Percentiles rank a stretch among this genome's conserved stretches.
Conservation (phyloP, 2,113 vertebrate species). For the Gulo gulo region DNA sequence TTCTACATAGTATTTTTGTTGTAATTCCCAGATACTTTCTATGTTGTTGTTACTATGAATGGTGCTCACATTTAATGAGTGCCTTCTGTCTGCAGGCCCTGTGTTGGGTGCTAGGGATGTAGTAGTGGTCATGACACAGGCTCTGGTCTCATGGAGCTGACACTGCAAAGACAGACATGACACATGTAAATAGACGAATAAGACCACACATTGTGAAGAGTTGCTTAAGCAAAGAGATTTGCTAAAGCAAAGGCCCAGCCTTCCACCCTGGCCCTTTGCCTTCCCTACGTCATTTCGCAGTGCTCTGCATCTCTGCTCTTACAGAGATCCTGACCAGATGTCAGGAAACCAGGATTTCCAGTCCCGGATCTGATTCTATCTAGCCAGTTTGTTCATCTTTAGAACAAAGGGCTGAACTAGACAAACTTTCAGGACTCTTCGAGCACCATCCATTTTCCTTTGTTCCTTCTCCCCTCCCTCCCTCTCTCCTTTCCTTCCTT, state of each 20-base stretch:
- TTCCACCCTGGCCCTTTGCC: slow-evolving; percentile 33
- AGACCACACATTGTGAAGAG: neutral
- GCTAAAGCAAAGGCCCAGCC: neutral
- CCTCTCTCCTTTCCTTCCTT: neutral
- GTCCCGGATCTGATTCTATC: neutral
- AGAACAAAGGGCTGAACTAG: neutral
- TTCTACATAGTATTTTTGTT: neutral
- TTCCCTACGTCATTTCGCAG: neutral
- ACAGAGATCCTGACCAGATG: slow-evolving; percentile 32
- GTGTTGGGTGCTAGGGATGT: neutral
- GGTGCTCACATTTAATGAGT: neutral
- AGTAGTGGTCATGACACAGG: neutral
- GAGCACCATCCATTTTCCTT: neutral
- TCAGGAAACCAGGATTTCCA: slow-evolving; percentile 12
- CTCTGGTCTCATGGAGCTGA: neutral
- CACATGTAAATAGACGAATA: neutral
- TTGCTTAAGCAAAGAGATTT: neutral
- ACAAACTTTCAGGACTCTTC: neutral
- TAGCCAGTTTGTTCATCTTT: neutral
- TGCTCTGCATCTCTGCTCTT: neutral
- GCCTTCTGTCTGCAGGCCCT: neutral
- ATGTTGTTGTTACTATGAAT: neutral
- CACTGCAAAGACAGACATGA: neutral
- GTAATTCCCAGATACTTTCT: slow-evolving; percentile 9
- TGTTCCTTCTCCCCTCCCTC: neutral